Evolutionary conservation across 2,113 vertebrate species (phyloP), one percentile per base, ranked within the genome.

Genomic region (Bos indicus): DNA sequence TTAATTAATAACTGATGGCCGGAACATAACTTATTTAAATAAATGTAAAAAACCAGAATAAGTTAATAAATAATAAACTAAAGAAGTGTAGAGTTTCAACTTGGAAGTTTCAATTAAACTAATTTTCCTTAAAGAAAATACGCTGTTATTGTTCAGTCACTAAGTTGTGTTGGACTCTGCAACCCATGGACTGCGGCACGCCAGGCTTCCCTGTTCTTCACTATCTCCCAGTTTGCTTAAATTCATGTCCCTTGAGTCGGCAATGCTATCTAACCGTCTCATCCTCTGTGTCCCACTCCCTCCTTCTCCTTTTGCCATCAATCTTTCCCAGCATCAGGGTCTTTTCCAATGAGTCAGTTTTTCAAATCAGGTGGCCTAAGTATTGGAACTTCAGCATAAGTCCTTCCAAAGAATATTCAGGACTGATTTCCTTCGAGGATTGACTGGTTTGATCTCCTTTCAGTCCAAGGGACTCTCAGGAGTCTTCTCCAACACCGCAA

Each of bases 91-190:
- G 28, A 88, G 17, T 88, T 95, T 67, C 71, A 71, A 78, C 43
- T 52, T 90, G 23, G 19, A 78, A 33, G 12, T 85, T 77, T 90
- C n/a, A 80, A 43, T 43, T 87, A 90, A 57, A 85, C 60, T 89
- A 60, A 77, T 94, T 82, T 97, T 96, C 84, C 36, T 96, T 91
- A 87, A 91, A 83, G 48, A 5, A 97, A 95, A 93, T 25, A 25
- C 2, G 19, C 10, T 71, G 23, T 43, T 77, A 43, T 43, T 26
- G 36, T 77, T 77, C 23, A 43, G 40, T 77, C 71, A 77, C 40
- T 77, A 77, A 77, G 40, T 15, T 40, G 23, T 43, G 40, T 77
- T 0, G 1, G 40, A 77, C 40, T 77, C 40, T 77, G 71, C 23
- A 77, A 43, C 23, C 71, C 71, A 77, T 43, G 71, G 40, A 26